Evolutionary conservation across 1,140 invertebrate species (phyloP).

Genomic region (Panonychus citri): DNA sequence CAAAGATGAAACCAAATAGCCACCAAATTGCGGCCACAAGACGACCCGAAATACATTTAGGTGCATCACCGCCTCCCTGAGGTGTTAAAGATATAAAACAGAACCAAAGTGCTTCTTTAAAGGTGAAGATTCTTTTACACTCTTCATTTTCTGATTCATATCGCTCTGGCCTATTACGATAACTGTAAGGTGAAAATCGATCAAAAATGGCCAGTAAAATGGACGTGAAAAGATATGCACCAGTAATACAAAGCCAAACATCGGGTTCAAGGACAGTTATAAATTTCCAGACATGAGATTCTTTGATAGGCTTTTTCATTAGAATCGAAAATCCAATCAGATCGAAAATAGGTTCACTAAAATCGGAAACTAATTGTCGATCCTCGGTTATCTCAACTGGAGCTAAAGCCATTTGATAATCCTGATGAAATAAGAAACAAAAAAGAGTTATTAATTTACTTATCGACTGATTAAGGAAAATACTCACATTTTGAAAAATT

Average conservation of each 20-base stretch:
- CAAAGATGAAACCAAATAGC: constrained; percentile 91
- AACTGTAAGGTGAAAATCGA: constrained; percentile 1
- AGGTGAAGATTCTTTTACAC: constrained; percentile 36
- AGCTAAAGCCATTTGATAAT: constrained; percentile 41
- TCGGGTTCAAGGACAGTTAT: constrained; percentile 80
- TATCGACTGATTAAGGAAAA: background rate
- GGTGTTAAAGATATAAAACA: constrained; percentile 94
- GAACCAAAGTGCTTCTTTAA: constrained; percentile 89
- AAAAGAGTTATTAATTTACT: background rate
- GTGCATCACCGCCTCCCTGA: constrained; percentile 67
- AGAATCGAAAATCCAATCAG: constrained; percentile 77
- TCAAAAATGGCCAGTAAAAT: constrained; percentile 1
- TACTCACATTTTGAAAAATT: background rate
- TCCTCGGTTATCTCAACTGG: constrained; percentile 79
- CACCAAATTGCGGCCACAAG: constrained; percentile 89
- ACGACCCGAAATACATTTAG: constrained; percentile 72
- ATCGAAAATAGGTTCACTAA: constrained; percentile 84
- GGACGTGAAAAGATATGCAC: constrained; percentile 1
- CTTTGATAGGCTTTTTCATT: constrained; percentile 50
- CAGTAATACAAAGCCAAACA: constrained; percentile 46
- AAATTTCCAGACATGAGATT: constrained; percentile 84
- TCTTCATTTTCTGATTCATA: background rate
- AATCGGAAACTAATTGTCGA: constrained; percentile 80
- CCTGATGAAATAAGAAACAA: background rate
- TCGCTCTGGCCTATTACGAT: background rate